phyloP scores from a whole-genome alignment of 1,140 invertebrate species.

The Penaeus vannamei region DNA sequence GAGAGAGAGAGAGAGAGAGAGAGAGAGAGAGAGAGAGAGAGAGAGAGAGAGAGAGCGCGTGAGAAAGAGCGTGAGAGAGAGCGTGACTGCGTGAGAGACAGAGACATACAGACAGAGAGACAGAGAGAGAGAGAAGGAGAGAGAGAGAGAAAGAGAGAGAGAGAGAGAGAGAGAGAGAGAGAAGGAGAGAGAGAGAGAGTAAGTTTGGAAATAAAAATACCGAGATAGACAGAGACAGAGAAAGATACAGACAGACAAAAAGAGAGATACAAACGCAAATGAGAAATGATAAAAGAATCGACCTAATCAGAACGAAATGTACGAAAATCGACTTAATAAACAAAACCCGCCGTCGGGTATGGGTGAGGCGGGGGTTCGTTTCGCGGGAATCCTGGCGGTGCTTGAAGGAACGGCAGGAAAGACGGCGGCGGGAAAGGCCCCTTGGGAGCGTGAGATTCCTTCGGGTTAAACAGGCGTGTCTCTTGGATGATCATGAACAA shows the following conservation, averaged over 20 bases:
- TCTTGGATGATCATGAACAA: no score
- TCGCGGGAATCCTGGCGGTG: no score
- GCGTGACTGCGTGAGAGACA: conserved; percentile 15
- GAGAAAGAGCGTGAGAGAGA: no score
- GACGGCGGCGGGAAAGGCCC: no score
- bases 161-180: not conserved
- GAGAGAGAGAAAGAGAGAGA: conserved; percentile 41
- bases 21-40: not conserved
- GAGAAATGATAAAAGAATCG: not conserved
- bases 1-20: conserved; percentile 36
- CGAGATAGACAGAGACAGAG: not conserved
- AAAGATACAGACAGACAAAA: not conserved
- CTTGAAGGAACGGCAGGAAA: no score
- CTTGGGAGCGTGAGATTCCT: no score
- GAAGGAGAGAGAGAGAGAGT: accelerated
- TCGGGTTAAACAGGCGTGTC: no score
- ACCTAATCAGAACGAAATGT: no score
- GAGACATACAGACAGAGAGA: conserved; percentile 22
- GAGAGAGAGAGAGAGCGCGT: accelerated
- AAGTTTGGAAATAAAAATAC: no score
- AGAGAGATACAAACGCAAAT: not conserved
- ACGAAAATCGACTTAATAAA: no score
- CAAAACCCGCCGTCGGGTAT: no score
- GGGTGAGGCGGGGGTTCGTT: no score
- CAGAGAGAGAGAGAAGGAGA: not conserved